These are phyloP conservation scores for Branchipolynoe longqiensis DNA, from an alignment of 2,888 invertebrate species.

Conservation along the genomic window DNA sequence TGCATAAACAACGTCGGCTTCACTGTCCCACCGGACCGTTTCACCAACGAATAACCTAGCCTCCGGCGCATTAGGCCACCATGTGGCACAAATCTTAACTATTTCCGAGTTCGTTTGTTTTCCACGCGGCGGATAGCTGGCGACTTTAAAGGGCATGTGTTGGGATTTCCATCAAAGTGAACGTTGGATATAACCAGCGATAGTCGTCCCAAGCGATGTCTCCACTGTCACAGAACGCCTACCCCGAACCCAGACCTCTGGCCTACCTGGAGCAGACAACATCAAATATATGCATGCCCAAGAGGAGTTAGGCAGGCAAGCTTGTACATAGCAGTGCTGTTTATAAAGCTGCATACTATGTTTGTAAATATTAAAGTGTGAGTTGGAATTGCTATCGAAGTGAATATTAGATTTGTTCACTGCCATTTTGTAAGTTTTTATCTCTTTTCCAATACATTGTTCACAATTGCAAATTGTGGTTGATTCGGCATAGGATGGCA, in stretches of 20 bases:
- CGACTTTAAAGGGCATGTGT: no score
- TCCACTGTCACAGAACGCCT: conserved; percentile 64
- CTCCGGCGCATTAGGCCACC: no score
- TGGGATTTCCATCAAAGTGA: background rate
- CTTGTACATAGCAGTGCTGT: background rate
- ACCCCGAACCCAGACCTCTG: conserved; percentile 85
- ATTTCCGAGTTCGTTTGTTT: no score
- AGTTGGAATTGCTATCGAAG: background rate
- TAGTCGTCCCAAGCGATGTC: conserved; percentile 73
- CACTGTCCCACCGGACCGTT: no score
- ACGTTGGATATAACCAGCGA: conserved; percentile 54
- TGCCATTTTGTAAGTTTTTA: background rate
- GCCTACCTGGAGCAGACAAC: conserved; percentile 94
- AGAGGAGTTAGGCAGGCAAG: conserved; percentile 52
- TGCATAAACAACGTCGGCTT: no score
- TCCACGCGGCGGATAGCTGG: no score
- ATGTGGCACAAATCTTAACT: no score
- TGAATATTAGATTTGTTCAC: background rate
- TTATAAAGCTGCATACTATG: background rate
- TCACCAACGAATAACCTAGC: no score
- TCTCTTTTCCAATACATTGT: background rate
- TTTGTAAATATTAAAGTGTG: background rate
- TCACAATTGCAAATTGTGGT: no score
- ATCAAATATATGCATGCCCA: conserved; percentile 90
- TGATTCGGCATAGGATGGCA: no score